Evolutionary conservation across 2,888 invertebrate species (phyloP).

Genomic region (Dyspetes luteomarginatus): DNA sequence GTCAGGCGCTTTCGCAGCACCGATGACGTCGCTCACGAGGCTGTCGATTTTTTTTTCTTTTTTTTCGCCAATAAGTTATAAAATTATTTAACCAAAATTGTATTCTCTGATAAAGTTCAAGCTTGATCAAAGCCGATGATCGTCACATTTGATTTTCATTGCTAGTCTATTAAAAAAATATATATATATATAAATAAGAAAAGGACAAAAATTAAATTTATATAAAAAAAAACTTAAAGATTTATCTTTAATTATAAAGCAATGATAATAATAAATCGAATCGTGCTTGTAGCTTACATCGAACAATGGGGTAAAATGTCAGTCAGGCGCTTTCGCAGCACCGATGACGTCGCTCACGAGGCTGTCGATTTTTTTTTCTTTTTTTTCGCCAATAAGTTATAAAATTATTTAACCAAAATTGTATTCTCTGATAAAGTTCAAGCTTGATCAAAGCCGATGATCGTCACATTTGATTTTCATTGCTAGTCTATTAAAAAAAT

Average conservation of each 20-base stretch:
- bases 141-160: no score
- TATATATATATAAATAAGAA: no score
- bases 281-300: background rate
- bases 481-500: no score
- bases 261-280: no score
- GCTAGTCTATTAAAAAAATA: no score
- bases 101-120: background rate
- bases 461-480: no score
- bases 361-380: background rate
- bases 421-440: background rate
- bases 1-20: slow-evolving; percentile 14
- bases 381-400: background rate
- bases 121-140: no score
- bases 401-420: background rate
- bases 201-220: no score
- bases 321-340: slow-evolving; percentile 2
- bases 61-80: background rate
- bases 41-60: background rate
- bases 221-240: no score
- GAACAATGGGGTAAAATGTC: slow-evolving; percentile 40
- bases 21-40: background rate
- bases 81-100: background rate
- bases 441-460: no score
- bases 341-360: background rate
- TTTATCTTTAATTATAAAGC: no score